Evolutionary conservation across 2,797 vertebrate genomes (phyloP), one percentile per base, ranked within the genome.

Genomic region (Sarcophilus harrisii): DNA sequence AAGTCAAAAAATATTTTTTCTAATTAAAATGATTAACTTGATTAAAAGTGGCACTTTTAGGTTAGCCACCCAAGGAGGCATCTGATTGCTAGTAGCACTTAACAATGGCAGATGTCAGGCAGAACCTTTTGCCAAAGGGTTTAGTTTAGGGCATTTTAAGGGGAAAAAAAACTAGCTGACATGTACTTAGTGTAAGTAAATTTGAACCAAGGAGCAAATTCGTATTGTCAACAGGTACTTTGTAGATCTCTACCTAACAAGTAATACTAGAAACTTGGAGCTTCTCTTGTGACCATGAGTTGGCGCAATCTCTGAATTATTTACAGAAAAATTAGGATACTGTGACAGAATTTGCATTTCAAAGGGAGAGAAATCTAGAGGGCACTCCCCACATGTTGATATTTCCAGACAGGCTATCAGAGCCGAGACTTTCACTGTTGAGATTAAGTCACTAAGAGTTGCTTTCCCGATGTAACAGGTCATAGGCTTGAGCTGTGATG

Each of bases 261-360:
- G 98, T 94, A 95, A 96, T 58, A 13, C 93, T 91, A 96, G 96
- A 95, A 91, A 52, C 95, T 91, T 58, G 30, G 81, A 96, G 94
- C 96, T 96, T 97, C 97, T 95, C 60, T 95, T 57, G 0, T 94
- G 91, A 95, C 96, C 58, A 57, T 0, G 0, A 45, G 92, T 94
- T 95, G 94, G 97, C 4, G 95, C 60, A n/a, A 94, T 90, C 97
- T 90, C 97, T 98, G 97, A 98, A 98, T 98, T 98, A 98, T 98
- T 98, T 98, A 98, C 97, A 38, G 98, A 96, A 98, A 96, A 98
- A 96, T 87, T n/a, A 93, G 97, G 98, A 92, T 98, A 90, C 96
- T 90, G 14, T 97, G 94, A 97, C 97, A 52, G 90, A 96, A 97
- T 97, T 95, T 98, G 96, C 96, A 96, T 98, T 97, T 98, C 95